Evolutionary conservation across 2,888 invertebrate genomes (phyloP), one percentile per base, ranked within the genome.

Genomic region (Caenorhabditis drosophilae): DNA sequence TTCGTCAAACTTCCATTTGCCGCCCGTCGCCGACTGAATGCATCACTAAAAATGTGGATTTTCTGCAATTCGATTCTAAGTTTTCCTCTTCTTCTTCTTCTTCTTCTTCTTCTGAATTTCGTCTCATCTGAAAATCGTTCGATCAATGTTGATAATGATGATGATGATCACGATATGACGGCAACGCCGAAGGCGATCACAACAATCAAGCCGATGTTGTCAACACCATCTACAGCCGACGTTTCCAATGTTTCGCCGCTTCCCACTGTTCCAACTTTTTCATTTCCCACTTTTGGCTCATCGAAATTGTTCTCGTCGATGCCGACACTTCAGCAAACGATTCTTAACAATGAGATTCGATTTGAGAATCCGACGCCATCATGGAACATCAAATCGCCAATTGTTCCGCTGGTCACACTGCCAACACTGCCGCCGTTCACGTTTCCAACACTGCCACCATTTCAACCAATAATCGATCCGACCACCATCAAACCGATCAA

Each of bases 401-500:
- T 31, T 31, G 12, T 9, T 6, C 31, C 31, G 12, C 12, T 54
- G n/a, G 25, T 44, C 15, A 52, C 53, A 12, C 31, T 61, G 4
- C 67, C 67, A 15, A 67, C 60, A 3, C 26, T 56, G 22, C 40
- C 59, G 11, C 48, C 58, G 12, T 59, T 59, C 47, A 58, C 64
- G 16, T 59, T 64, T 18, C 64, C 64, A 40, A 54, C 63, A 16
- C 50, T 50, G 2, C 48, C 66, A 26, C 42, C 40, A 9, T 40
- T 51, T 4, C 15, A 31, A 45, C 45, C 38, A 20, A 42, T 27
- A 12, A 26, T 18, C 38, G 1, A 38, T 4, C 51, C 35, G n/a
- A 35, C 49, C 16, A 60, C 60, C n/a, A 48, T 57, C 31, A 50
- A 58, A 46, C 63, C 62, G 26, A 20, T 68, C n/a, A 69, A 69